phyloP scores from a whole-genome alignment of 2,797 vertebrate species.

The Tenualosa ilisha region DNA sequence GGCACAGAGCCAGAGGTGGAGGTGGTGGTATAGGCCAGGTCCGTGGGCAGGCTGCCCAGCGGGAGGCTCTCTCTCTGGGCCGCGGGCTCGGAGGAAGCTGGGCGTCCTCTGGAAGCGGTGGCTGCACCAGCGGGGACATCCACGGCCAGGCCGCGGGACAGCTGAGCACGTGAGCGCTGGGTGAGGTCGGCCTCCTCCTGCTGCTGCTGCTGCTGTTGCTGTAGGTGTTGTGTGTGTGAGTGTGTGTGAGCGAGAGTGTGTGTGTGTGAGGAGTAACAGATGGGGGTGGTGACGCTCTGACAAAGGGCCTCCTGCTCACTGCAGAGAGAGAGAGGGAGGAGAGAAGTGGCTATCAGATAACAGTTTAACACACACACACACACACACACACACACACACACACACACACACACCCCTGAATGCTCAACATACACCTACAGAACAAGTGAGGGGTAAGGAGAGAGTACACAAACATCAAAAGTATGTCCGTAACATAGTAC shows the following conservation, averaged over 20 bases:
- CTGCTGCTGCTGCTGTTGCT: neutral
- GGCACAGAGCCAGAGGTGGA: slow-evolving; percentile 52
- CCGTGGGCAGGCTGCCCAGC: slow-evolving; percentile 51
- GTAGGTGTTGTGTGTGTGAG: neutral
- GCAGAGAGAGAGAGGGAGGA: neutral
- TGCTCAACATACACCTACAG: neutral
- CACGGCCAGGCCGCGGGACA: neutral
- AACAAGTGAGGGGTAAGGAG: neutral
- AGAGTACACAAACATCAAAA: neutral
- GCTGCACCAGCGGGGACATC: slow-evolving; percentile 8
- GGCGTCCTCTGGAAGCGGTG: slow-evolving; percentile 51
- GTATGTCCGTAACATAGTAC: too few species aligned
- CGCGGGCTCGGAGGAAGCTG: slow-evolving; percentile 49
- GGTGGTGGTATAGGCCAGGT: slow-evolving; percentile 49
- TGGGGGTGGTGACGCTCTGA: neutral
- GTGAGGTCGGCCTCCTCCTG: neutral
- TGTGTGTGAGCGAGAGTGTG: neutral
- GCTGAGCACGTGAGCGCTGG: neutral
- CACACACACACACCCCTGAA: slow-evolving; percentile 25
- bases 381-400: neutral
- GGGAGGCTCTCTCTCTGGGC: slow-evolving; percentile 47
- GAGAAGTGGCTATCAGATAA: slow-evolving; percentile 38
- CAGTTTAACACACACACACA: neutral
- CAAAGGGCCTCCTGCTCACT: slow-evolving; percentile 24
- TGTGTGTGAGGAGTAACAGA: neutral